A percentile compares a stretch with the other conserved stretches of the same genome.
phyloP scores from a whole-genome alignment of 2,888 invertebrate species.

The Flexamia atlantica region DNA sequence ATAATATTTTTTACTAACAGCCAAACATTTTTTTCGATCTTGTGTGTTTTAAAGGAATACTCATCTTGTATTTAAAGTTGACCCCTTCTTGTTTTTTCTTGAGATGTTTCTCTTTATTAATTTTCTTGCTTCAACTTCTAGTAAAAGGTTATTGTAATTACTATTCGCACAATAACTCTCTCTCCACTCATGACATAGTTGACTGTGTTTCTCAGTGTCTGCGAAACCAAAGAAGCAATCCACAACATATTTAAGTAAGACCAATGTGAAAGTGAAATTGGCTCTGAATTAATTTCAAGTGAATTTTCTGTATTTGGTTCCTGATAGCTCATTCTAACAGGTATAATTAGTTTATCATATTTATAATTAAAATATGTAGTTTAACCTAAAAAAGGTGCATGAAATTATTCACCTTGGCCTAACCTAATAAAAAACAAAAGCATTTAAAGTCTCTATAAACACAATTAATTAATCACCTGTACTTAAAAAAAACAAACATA shows the following conservation, averaged over 20 bases:
- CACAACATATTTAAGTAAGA: neutral
- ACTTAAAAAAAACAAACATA: no score
- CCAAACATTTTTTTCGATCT: no score
- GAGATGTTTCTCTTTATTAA: no score
- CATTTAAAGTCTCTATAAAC: no score
- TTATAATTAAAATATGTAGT: neutral
- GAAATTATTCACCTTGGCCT: no score
- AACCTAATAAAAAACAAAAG: no score
- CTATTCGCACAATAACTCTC: neutral
- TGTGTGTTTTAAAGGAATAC: no score
- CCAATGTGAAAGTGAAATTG: neutral
- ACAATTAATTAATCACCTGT: no score
- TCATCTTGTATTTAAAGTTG: no score
- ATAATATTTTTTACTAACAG: no score
- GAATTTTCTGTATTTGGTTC: neutral
- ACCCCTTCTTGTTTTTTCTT: no score
- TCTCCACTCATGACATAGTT: neutral
- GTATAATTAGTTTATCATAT: neutral
- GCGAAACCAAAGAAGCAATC: neutral
- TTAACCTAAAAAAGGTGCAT: no score
- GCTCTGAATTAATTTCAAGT: neutral
- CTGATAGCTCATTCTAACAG: neutral
- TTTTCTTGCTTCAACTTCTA: neutral
- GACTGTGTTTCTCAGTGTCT: neutral
- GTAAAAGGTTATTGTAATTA: neutral